Evolutionary conservation across 2,113 vertebrate species (phyloP), one percentile per base, ranked within the genome.

Genomic region (Phainopepla nitens): DNA sequence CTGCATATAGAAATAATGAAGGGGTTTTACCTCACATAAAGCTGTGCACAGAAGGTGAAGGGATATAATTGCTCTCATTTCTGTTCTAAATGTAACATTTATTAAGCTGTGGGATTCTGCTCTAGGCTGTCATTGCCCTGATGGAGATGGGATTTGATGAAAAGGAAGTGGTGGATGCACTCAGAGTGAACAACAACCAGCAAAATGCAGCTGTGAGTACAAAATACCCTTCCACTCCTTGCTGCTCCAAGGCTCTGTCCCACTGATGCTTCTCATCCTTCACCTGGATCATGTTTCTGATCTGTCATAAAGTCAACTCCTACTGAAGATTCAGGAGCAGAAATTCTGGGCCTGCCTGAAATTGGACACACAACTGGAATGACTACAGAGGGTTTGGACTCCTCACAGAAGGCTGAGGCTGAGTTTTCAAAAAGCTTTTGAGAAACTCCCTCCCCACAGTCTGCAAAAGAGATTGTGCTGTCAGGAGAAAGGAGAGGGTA

Each of bases 141-240:
- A 99, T 99, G 99, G 99, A 99, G 96, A 99, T 99, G 99, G 99
- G 99, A 15, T 99, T 99, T 77, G 99, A 99, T 76, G 99, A 99
- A 77, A 99, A 99, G 93, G 99, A 99, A 58, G 99, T 99, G 95
- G 97, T 99, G 2, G 99, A 99, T 45, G 99, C 99, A 7, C 98
- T 99, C 58, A 96, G 99, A 76, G 99, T 99, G 44, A 99, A 99
- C 97, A 99, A 99, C 98, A 99, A 99, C 97, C 99, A 99, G 96
- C 99, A 99, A 88, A 99, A 98, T 0, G 99, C 99, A 1, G 99
- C 99, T 0, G 99, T 99, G 98, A 96, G 99, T 99, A 82, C 17
- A 23, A 39, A 39, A 39, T 12, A 39, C 12, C 39, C 39, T 39
- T 39, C 61, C 61, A 5, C 76, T 61, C 66, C 56, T n/a, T 57